Evolutionary conservation across 2,888 invertebrate species (phyloP), one percentile per base, ranked within the genome.

Genomic region (Polyommatus iphigenia): DNA sequence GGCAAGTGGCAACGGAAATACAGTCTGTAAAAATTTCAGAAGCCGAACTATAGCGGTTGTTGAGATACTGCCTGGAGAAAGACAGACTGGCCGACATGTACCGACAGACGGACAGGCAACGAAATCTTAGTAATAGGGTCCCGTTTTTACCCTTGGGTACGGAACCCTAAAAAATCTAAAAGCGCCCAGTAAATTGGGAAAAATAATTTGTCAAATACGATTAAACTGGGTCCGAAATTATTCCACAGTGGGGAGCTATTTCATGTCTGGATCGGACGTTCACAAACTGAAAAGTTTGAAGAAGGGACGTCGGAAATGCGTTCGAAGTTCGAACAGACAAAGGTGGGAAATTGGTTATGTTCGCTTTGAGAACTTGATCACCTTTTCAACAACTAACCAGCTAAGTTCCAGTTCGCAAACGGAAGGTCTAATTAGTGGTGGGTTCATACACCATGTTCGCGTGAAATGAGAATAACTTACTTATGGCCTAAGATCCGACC

Each of bases 361-460:
- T 29, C 67, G 67, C 67, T 67, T 67, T 32, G 67, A 67, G 24
- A 67, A 67, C 67, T 67, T 67, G 24, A 67, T 67, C 67, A 67
- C 29, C 67, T 67, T 67, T 32, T 32, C 29, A 67, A 29, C 67
- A 67, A 67, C 24, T 67, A 24, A 15, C 29, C 67, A 18, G 29
- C 13, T 29, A 67, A 67, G 67, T 67, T 67, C 67, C 67, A 67
- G 67, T 67, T 67, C 6, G 6, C 67, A 32, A 29, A 67, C 32
- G 67, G 29, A 18, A 32, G 67, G 29, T 67, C 5, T 67, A 67
- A 67, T 67, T 67, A 29, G 67, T 67, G 18, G 29, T 67, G 29
- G 29, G 29, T 67, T 67, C 67, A 13, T 67, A 67, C 29, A 32
- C 67, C 67, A 67, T 67, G 67, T 32, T 32, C 29, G 29, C 67